These are phyloP conservation scores for Chiridota heheva DNA, from an alignment of 35 echinoderm and acorn worm genomes.

Conservation along the genomic window DNA sequence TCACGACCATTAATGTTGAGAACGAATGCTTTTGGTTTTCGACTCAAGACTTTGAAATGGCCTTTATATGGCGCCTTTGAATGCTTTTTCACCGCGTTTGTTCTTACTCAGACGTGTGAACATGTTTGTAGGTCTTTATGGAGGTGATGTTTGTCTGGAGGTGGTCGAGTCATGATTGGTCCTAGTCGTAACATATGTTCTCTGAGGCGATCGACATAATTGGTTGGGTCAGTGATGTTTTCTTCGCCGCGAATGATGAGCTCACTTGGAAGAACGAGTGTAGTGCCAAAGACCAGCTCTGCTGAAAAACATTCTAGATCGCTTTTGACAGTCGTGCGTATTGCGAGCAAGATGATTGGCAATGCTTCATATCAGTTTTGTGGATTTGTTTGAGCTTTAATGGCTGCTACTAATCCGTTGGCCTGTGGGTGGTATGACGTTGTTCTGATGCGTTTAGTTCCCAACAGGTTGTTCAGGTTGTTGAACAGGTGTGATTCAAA, in stretches of 20 bases:
- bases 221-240: not conserved
- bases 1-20: not conserved
- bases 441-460: constrained; percentile 27
- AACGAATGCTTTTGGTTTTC: not conserved
- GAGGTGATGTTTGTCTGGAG: not conserved
- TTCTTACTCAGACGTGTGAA: constrained; percentile 12
- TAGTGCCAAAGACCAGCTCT: constrained; percentile 56
- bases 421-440: constrained; percentile 36
- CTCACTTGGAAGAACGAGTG: constrained; percentile 44
- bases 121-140: not conserved
- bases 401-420: constrained; percentile 47
- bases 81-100: not conserved
- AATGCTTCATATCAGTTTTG: constrained; percentile 29
- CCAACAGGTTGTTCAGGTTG: constrained; percentile 34
- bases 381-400: constrained; percentile 6
- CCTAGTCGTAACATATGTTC: constrained; percentile 7
- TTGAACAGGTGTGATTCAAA: constrained; percentile 53
- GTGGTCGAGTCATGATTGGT: not conserved
- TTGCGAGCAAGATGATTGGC: constrained; percentile 49
- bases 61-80: constrained; percentile 14
- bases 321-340: constrained; percentile 41
- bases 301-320: constrained; percentile 41
- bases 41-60: not conserved
- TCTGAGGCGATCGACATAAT: not conserved
- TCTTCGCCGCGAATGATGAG: not conserved